A percentile compares a stretch with the other conserved stretches of the same genome.
phyloP scores from a whole-genome alignment of 2,113 vertebrate genomes.

The Cathartes aura region DNA sequence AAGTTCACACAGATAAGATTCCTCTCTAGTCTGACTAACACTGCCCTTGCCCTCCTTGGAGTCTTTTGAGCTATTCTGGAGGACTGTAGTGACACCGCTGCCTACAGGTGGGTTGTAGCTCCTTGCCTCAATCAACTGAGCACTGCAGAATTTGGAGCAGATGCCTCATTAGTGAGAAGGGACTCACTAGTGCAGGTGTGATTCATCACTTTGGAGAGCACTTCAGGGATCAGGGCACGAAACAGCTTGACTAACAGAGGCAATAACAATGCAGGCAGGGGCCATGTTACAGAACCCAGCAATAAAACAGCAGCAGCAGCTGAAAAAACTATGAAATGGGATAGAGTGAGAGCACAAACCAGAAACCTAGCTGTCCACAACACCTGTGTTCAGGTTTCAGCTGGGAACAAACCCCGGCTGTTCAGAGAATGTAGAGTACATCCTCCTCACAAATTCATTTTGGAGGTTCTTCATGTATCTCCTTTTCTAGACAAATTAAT shows the following conservation, averaged over 20 bases:
- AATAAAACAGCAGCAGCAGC: not conserved
- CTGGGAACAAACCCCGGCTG: not conserved
- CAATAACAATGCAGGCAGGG: not conserved
- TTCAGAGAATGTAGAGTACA: not conserved
- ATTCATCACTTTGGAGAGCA: slow-evolving; percentile 54
- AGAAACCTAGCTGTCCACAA: not conserved
- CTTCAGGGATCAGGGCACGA: slow-evolving; percentile 29
- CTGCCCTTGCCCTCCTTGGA: not conserved
- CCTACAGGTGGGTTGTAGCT: slow-evolving; percentile 17
- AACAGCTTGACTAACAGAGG: not conserved
- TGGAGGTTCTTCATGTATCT: not conserved
- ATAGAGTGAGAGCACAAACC: not conserved
- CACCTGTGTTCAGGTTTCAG: not conserved
- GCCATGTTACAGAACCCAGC: not conserved
- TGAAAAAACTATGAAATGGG: not conserved
- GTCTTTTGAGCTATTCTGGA: not conserved
- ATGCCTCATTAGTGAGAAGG: slow-evolving; percentile 40
- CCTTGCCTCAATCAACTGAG: not conserved
- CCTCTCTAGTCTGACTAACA: not conserved
- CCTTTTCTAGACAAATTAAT: slow-evolving; percentile 51
- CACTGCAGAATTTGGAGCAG: slow-evolving; percentile 33
- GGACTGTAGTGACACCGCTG: not conserved
- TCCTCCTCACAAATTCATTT: not conserved
- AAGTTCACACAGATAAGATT: not conserved
- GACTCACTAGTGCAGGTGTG: slow-evolving; percentile 34